Conservation (phyloP, 2,888 invertebrate species). For the Plagiodera versicolora region DNA sequence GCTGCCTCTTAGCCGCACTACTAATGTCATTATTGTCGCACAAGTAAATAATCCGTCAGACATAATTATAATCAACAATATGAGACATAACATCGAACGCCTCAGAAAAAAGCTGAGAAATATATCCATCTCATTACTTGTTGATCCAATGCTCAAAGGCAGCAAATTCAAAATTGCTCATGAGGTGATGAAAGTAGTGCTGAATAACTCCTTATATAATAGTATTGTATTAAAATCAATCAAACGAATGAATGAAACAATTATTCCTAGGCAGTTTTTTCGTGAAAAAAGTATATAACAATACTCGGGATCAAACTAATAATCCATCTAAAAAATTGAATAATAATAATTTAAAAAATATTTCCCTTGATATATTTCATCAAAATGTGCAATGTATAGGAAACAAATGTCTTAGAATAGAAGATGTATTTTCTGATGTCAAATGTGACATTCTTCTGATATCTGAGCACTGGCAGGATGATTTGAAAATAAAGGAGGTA, state of each 20-base stretch:
- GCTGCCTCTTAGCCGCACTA: constrained; percentile 1
- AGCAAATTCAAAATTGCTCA: constrained; percentile 5
- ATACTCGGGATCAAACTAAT: constrained; percentile 3
- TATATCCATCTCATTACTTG: constrained; percentile 2
- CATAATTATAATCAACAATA: background rate
- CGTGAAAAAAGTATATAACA: background rate
- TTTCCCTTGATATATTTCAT: too few species aligned
- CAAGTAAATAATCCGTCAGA: background rate
- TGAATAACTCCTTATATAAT: background rate
- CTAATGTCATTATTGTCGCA: background rate
- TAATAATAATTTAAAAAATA: too few species aligned
- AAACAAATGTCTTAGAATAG: too few species aligned
- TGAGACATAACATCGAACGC: background rate
- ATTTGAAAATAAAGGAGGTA: too few species aligned
- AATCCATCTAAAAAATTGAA: background rate
- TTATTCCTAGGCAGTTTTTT: constrained; percentile 4
- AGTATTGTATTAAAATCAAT: constrained; percentile 4
- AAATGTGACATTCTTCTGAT: too few species aligned
- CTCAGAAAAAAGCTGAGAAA: background rate
- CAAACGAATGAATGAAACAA: background rate
- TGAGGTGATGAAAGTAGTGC: background rate
- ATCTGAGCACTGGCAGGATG: too few species aligned
- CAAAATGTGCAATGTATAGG: too few species aligned
- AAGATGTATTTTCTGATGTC: too few species aligned
- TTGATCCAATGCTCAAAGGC: constrained; percentile 9